A percentile compares a stretch with the other conserved stretches of the same genome.
Evolutionary conservation across 2,113 vertebrate species (phyloP).

Genomic region (Ictidomys tridecemlineatus): DNA sequence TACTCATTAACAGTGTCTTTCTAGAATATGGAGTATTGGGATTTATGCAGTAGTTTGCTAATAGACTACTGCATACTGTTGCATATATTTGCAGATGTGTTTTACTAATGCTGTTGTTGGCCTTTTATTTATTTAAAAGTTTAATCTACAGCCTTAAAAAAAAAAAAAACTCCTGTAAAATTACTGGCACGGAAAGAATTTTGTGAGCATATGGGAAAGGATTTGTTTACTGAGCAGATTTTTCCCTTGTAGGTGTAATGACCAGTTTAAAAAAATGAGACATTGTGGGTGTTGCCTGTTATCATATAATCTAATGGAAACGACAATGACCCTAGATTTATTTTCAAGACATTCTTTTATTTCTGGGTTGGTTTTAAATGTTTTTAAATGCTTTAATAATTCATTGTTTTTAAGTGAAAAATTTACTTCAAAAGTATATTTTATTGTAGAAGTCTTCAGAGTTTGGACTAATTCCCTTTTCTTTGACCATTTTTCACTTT

Average conservation of each 20-base stretch:
- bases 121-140: constrained; percentile 58
- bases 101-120: constrained; percentile 32
- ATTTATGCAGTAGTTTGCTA: not conserved
- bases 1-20: constrained; percentile 9
- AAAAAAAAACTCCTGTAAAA: not conserved
- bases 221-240: constrained; percentile 57
- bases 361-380: not conserved
- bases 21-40: not conserved
- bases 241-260: not conserved
- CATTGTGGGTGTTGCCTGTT: not conserved
- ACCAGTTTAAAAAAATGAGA: not conserved
- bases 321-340: not conserved
- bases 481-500: constrained; percentile 25
- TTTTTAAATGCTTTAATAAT: constrained; percentile 3
- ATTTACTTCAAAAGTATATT: not conserved
- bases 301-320: not conserved
- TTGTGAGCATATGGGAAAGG: not conserved
- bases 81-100: not conserved
- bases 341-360: constrained; percentile 31
- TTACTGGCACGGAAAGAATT: constrained; percentile 19
- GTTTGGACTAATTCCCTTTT: not conserved
- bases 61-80: too few relatives aligned
- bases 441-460: not conserved
- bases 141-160: constrained; percentile 27
- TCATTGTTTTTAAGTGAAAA: not conserved